These are phyloP conservation scores for Hyles vespertilio DNA, from an alignment of 1,140 invertebrate species.

Conservation along the genomic window DNA sequence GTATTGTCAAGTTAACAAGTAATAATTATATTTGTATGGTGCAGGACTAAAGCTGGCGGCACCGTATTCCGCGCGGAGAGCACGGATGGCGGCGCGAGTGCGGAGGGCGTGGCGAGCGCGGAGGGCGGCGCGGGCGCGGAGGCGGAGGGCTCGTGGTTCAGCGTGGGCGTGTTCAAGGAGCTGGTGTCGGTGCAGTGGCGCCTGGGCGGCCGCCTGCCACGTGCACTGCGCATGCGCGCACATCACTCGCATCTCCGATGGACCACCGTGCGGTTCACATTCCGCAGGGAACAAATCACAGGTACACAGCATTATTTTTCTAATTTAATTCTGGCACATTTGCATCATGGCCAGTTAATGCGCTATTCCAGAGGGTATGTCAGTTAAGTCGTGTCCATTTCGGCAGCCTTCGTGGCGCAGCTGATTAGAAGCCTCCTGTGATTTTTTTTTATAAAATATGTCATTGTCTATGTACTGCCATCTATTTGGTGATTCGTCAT, in stretches of 20 bases:
- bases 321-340: too few species aligned
- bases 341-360: too few species aligned
- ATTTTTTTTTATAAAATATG: too few species aligned
- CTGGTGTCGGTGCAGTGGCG: slow-evolving; percentile 82
- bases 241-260: slow-evolving; percentile 78
- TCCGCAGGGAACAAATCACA: slow-evolving; percentile 30
- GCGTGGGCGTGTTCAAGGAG: slow-evolving; percentile 82
- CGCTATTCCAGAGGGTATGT: too few species aligned
- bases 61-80: slow-evolving; percentile 79
- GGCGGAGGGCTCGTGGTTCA: slow-evolving; percentile 76
- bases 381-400: too few species aligned
- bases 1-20: neutral
- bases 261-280: slow-evolving; percentile 78
- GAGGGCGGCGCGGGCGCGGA: slow-evolving; percentile 53
- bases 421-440: too few species aligned
- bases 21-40: neutral
- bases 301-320: slow-evolving; percentile 15
- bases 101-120: too few species aligned
- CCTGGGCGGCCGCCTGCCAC: slow-evolving; percentile 67
- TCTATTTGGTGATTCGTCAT: too few species aligned
- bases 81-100: slow-evolving; percentile 31
- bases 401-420: too few species aligned
- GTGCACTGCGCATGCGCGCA: slow-evolving; percentile 76
- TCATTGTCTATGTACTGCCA: too few species aligned
- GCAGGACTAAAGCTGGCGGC: slow-evolving; percentile 83